Evolutionary conservation across 2,113 vertebrate species (phyloP).

Genomic region (Cyprinodon brontotheroides): DNA sequence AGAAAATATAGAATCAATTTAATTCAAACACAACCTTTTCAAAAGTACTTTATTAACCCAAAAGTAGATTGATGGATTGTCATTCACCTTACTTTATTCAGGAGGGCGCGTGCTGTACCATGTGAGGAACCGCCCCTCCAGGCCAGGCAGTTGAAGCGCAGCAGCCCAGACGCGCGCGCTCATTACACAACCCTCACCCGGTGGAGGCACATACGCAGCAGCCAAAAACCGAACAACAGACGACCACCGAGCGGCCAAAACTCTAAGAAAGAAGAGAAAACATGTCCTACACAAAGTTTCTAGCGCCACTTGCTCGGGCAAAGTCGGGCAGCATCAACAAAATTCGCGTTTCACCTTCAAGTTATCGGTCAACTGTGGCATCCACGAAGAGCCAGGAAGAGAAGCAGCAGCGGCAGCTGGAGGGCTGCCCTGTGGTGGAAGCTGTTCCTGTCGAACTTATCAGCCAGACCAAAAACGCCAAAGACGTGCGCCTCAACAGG

Average conservation of each 20-base stretch:
- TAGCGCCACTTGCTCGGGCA: slow-evolving; percentile 21
- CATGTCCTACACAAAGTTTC: slow-evolving; percentile 70
- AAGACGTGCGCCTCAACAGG: background rate
- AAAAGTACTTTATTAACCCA: too few species aligned
- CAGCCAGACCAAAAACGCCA: background rate
- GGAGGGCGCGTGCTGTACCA: background rate
- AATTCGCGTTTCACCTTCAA: slow-evolving; percentile 13
- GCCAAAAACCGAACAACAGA: background rate
- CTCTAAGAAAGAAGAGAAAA: background rate
- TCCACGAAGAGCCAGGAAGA: slow-evolving; percentile 52
- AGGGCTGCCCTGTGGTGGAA: slow-evolving; percentile 48
- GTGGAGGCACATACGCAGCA: background rate
- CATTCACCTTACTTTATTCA: background rate
- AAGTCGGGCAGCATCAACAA: slow-evolving; percentile 30
- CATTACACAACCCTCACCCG: background rate
- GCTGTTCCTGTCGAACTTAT: slow-evolving; percentile 59
- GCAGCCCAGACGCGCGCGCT: background rate
- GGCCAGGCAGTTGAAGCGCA: background rate
- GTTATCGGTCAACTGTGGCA: slow-evolving; percentile 57
- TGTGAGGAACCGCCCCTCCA: slow-evolving; percentile 7
- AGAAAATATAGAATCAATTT: too few species aligned
- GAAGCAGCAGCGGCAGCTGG: slow-evolving; percentile 27
- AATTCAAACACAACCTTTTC: too few species aligned
- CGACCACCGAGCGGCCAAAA: background rate
- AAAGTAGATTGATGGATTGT: background rate